A percentile compares a stretch with the other conserved stretches of the same genome.
These are phyloP conservation scores for Pteronotus mesoamericanus DNA, from an alignment of 2,797 vertebrate species.

Conservation along the genomic window DNA sequence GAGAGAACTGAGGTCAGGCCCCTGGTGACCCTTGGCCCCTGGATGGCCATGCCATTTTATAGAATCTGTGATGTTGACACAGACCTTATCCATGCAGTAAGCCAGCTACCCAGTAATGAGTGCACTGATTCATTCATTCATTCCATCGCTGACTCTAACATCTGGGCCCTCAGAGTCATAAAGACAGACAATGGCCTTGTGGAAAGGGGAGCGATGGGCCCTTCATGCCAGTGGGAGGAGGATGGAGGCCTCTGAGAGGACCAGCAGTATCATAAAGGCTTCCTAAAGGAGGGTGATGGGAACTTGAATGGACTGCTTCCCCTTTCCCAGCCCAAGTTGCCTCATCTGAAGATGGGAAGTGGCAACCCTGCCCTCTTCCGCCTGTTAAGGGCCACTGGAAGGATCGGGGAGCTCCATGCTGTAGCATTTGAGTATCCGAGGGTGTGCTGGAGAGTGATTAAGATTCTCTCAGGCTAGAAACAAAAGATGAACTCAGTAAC, in stretches of 20 bases:
- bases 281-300: not conserved
- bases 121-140: not conserved
- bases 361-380: too few relatives aligned
- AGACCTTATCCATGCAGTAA: not conserved
- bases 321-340: not conserved
- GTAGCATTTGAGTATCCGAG: not conserved
- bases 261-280: not conserved
- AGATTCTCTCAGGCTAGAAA: not conserved
- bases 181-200: not conserved
- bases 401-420: not conserved
- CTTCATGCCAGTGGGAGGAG: not conserved
- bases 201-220: not conserved
- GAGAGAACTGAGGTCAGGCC: not conserved
- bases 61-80: not conserved
- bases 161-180: not conserved
- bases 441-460: not conserved
- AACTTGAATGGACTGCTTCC: not conserved
- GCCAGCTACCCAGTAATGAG: not conserved
- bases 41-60: not conserved
- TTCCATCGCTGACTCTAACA: not conserved
- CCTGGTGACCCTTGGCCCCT: too few relatives aligned
- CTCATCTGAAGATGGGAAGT: not conserved
- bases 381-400: not conserved
- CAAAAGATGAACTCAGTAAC: not conserved
- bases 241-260: not conserved